phyloP scores from a whole-genome alignment of 2,113 vertebrate genomes.

The Podarcis cretensis region DNA sequence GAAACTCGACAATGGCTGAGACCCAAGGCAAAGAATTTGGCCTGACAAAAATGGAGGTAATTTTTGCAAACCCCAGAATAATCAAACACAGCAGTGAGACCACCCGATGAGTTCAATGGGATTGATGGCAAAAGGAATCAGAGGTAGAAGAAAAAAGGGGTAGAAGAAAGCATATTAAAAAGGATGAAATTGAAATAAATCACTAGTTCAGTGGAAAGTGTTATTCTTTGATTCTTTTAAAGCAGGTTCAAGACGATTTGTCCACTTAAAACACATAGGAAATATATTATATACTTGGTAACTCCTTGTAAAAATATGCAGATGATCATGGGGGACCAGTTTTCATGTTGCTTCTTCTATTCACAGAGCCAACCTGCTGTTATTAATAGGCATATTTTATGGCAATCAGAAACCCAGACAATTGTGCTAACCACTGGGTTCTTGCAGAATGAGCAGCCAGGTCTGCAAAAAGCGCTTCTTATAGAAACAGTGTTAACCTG shows the following conservation, averaged over 20 bases:
- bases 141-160: neutral
- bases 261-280: neutral
- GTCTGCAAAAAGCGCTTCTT: too few relatives aligned
- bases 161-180: neutral
- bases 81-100: neutral
- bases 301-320: neutral
- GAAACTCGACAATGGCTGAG: neutral
- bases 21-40: neutral
- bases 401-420: too few relatives aligned
- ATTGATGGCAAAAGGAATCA: neutral
- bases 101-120: neutral
- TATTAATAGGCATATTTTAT: too few relatives aligned
- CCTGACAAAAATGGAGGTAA: neutral
- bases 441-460: too few relatives aligned
- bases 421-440: too few relatives aligned
- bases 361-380: neutral
- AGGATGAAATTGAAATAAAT: constrained; percentile 11
- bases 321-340: neutral
- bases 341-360: neutral
- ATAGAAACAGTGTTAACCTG: too few relatives aligned
- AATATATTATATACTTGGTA: neutral
- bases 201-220: neutral
- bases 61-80: neutral
- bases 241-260: neutral
- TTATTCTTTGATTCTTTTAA: neutral